phyloP scores from a whole-genome alignment of 2,113 vertebrate species.

The Calidris pygmaea region DNA sequence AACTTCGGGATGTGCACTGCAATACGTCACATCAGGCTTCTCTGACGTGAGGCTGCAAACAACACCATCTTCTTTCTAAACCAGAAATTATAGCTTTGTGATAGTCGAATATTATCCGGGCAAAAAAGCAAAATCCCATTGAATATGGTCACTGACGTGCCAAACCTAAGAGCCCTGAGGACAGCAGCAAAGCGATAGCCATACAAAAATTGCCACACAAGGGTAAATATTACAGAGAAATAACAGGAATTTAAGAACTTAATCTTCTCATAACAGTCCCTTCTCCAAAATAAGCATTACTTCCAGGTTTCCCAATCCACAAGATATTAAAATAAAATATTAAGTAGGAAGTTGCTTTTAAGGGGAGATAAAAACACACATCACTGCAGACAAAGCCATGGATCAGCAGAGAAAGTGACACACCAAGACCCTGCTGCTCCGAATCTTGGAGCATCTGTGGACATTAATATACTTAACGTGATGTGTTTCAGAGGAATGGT shows the following conservation, averaged over 20 bases:
- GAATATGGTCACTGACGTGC: fast-evolving
- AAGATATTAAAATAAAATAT: not conserved
- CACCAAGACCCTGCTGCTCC: not conserved
- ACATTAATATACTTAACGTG: fast-evolving
- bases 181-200: not conserved
- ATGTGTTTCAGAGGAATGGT: not conserved
- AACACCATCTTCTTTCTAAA: not conserved
- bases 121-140: not conserved
- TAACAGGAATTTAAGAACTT: not conserved
- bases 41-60: not conserved
- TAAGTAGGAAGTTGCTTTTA: not conserved
- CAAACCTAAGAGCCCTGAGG: not conserved
- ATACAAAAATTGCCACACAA: not conserved
- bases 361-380: not conserved
- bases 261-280: not conserved
- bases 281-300: not conserved
- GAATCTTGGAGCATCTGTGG: not conserved
- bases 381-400: not conserved
- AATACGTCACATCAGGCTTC: not conserved
- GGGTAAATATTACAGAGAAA: not conserved
- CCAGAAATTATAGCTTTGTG: not conserved
- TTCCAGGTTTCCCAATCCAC: not conserved
- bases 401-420: not conserved
- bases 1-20: not conserved
- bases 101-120: not conserved